These are phyloP conservation scores for Xiphophorus maculatus DNA, from an alignment of 2,113 vertebrate genomes.

Conservation along the genomic window DNA sequence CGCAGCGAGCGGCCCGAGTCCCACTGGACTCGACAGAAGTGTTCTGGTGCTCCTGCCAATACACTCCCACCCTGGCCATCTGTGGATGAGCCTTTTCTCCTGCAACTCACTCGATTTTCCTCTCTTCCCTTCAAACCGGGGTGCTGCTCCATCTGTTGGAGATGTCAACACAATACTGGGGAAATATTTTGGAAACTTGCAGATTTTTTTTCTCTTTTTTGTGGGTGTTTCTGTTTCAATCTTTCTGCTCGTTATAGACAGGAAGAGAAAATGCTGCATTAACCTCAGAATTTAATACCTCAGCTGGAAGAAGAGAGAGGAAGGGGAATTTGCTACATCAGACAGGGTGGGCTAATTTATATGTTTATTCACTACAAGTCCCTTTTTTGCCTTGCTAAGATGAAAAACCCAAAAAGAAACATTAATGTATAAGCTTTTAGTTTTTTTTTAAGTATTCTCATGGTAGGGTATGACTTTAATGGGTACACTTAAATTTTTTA, in stretches of 20 bases:
- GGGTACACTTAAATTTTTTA: constrained; percentile 20
- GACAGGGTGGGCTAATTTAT: constrained; percentile 22
- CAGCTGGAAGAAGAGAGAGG: constrained; percentile 11
- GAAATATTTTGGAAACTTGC: constrained; percentile 44
- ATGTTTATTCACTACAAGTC: constrained; percentile 36
- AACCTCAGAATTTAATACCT: constrained; percentile 27
- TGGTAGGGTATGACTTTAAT: constrained; percentile 32
- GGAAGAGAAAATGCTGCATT: constrained; percentile 23
- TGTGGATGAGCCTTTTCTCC: constrained; percentile 76
- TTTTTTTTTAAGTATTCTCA: constrained; percentile 27
- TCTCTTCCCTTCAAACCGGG: constrained; percentile 48
- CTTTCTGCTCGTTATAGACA: constrained; percentile 21
- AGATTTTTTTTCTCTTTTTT: background rate
- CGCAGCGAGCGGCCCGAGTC: constrained; percentile 72
- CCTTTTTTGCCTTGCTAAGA: constrained; percentile 41
- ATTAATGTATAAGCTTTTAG: constrained; percentile 31
- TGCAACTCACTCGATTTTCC: constrained; percentile 51
- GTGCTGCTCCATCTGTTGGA: constrained; percentile 65
- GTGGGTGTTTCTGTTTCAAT: constrained; percentile 1
- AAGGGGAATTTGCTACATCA: constrained; percentile 28
- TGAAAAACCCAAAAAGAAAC: constrained; percentile 37
- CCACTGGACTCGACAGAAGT: constrained; percentile 79
- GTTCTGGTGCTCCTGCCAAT: constrained; percentile 77
- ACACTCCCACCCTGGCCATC: constrained; percentile 82
- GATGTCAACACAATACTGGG: constrained; percentile 55